Conservation (phyloP, 2,113 vertebrate species). For the Falcunculus frontatus region DNA sequence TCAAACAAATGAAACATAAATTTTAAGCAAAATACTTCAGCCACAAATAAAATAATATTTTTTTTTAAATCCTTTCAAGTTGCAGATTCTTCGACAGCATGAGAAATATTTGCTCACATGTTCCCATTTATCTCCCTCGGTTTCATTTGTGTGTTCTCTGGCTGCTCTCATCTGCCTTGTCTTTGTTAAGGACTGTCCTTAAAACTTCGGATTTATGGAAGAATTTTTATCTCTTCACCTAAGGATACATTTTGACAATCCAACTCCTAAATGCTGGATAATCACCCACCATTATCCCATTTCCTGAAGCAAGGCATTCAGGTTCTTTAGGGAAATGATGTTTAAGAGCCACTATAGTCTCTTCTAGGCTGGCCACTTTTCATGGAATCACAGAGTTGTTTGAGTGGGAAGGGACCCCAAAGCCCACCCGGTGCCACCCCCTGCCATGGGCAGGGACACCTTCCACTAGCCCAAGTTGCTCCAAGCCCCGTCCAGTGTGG, state of each 20-base stretch:
- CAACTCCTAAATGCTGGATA: neutral
- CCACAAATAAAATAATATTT: neutral
- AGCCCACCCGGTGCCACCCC: neutral
- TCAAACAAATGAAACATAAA: neutral
- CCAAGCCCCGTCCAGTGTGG: accelerated
- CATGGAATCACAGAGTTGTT: neutral
- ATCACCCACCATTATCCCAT: neutral
- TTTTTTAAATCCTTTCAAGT: neutral
- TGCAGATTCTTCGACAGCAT: neutral
- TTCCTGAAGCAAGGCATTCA: neutral
- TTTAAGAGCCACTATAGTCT: neutral
- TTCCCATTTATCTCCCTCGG: neutral
- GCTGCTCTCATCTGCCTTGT: neutral
- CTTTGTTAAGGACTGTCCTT: neutral
- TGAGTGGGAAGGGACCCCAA: neutral
- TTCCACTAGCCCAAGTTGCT: accelerated
- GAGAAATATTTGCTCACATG: neutral
- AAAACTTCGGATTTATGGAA: neutral
- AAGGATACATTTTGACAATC: neutral
- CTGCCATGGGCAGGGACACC: neutral
- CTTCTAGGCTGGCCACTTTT: neutral
- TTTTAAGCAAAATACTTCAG: neutral
- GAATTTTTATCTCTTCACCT: neutral
- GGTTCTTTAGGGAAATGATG: neutral
- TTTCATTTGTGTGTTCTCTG: neutral